Percentiles rank a stretch among this genome's conserved stretches.
These are phyloP conservation scores for Melitaea athalia DNA, from an alignment of 2,888 invertebrate genomes.

Conservation along the genomic window DNA sequence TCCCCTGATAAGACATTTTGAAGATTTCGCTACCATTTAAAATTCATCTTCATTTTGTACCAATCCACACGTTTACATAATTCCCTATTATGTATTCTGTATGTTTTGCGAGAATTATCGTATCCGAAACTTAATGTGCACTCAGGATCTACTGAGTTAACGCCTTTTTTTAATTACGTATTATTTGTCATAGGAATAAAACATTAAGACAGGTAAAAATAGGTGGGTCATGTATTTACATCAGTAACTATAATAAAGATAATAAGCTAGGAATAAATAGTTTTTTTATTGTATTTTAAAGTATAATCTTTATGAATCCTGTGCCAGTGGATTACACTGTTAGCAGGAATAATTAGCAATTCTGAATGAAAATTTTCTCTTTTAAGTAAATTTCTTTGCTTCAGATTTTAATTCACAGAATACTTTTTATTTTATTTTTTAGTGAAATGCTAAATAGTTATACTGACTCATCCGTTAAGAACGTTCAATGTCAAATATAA, in stretches of 20 bases:
- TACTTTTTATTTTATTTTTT: neutral
- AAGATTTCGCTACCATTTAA: slow-evolving; percentile 11
- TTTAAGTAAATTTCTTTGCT: slow-evolving; percentile 2
- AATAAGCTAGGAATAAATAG: neutral
- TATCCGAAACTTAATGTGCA: neutral
- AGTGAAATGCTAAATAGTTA: too few relatives aligned
- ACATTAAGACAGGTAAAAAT: too few relatives aligned
- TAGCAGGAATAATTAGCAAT: neutral
- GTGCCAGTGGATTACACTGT: neutral
- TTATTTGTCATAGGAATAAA: too few relatives aligned
- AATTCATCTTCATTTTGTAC: slow-evolving; percentile 20
- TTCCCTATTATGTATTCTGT: slow-evolving; percentile 13
- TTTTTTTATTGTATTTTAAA: neutral
- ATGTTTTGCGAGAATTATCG: slow-evolving; percentile 9
- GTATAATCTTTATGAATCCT: neutral
- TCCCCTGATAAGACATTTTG: slow-evolving; percentile 17
- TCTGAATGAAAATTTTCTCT: neutral
- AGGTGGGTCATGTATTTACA: too few relatives aligned
- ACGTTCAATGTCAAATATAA: neutral
- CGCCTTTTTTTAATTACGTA: too few relatives aligned
- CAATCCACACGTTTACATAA: slow-evolving; percentile 24
- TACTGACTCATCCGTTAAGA: too few relatives aligned
- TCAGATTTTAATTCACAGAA: neutral
- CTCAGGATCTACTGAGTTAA: too few relatives aligned
- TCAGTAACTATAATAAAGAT: too few relatives aligned